Conservation (phyloP, 2,888 invertebrate species). For the Euproctis similis region DNA sequence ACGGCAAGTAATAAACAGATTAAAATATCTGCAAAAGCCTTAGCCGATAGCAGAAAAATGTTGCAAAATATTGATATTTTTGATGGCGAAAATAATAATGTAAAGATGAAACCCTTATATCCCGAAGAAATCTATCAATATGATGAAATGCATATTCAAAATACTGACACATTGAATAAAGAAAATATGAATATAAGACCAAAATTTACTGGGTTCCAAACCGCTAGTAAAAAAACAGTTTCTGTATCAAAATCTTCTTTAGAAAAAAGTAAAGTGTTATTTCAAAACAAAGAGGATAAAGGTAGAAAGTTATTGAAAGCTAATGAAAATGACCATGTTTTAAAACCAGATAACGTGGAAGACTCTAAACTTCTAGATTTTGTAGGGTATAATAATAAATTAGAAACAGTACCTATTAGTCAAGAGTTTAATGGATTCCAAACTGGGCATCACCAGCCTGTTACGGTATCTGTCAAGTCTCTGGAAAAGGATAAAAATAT, state of each 20-base stretch:
- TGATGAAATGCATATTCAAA: conserved; percentile 32
- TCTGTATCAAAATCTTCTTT: conserved; percentile 36
- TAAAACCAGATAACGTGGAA: too few species aligned
- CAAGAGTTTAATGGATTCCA: conserved; percentile 5
- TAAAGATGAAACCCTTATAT: conserved; percentile 2
- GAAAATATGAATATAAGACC: conserved; percentile 8
- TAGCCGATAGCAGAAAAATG: conserved; percentile 40
- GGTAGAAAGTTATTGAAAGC: too few species aligned
- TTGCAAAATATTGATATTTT: conserved; percentile 19
- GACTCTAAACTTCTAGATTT: conserved; percentile 17
- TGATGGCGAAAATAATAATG: background rate
- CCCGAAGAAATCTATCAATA: conserved; percentile 4
- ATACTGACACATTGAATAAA: conserved; percentile 24
- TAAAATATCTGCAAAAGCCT: conserved; percentile 34
- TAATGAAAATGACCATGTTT: too few species aligned
- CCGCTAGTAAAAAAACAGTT: conserved; percentile 35
- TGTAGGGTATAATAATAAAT: background rate
- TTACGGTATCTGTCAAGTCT: conserved; percentile 18
- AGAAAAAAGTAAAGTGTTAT: conserved; percentile 33
- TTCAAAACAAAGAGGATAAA: background rate
- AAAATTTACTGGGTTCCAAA: conserved; percentile 27
- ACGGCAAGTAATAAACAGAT: conserved; percentile 43
- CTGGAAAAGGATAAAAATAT: conserved; percentile 25
- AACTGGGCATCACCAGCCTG: conserved; percentile 20
- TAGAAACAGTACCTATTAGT: too few species aligned